Evolutionary conservation across 2,888 invertebrate genomes (phyloP), one percentile per base, ranked within the genome.

Genomic region (Lasiommata megera): DNA sequence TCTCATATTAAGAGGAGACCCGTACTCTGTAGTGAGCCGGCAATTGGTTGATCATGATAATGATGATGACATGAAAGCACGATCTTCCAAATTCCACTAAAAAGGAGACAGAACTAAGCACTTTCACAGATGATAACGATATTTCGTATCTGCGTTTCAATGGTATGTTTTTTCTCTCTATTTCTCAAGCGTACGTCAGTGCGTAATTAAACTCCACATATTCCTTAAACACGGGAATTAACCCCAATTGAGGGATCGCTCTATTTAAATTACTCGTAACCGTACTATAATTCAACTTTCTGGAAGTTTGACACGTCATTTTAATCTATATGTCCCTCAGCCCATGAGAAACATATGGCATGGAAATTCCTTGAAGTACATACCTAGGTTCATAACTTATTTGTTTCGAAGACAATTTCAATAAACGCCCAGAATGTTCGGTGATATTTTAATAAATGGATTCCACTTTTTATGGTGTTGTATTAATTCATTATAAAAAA

Each of bases 161-260:
- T 11, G 34, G 9, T 23, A n/a, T n/a, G 3, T 34, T 34, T 60
- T 31, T 54, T 61, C 56, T 59, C 53, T 61, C 53, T 63, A 58
- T 60, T 61, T 72, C 73, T 74, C 72, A 72, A 65, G 68, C 66
- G 65, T 68, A 67, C 68, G 70, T 68, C 73, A 71, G 69, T 69
- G 77, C 77, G 78, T 88, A 88, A 88, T 90, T 90, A 89, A 82
- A 81, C 78, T 80, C 78, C 74, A 77, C 76, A 83, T 89, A 89
- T 90, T 90, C 86, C 90, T 89, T 88, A 90, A 89, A 90, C 83
- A 82, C 79, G 81, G 71, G 89, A 90, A 89, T 90, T 90, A 89
- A 90, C 90, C 90, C 83, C 88, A 90, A 90, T 90, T 90, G 90
- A 88, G 82, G 82, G 85, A 84, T 81, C 85, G 88, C 82, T 88